Percentiles rank a stretch among this genome's conserved stretches.
These are phyloP conservation scores for Maniola jurtina DNA, from an alignment of 1,140 invertebrate species.

Conservation along the genomic window DNA sequence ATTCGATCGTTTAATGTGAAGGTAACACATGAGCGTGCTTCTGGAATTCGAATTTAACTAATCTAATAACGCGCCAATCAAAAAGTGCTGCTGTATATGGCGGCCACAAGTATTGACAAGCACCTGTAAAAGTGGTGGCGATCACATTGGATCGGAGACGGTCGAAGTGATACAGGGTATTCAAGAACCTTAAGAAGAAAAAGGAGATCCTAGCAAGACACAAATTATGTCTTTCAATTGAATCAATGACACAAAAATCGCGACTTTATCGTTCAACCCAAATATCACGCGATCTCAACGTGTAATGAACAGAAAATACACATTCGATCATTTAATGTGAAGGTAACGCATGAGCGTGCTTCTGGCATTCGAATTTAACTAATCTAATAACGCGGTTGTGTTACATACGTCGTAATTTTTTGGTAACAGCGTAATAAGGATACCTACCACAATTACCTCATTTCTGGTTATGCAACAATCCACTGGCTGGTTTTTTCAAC, in stretches of 20 bases:
- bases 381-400: slow-evolving; percentile 8
- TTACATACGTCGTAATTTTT: neutral
- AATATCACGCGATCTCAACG: slow-evolving; percentile 22
- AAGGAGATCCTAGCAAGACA: slow-evolving; percentile 5
- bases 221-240: neutral
- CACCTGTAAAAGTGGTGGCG: too few relatives aligned
- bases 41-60: slow-evolving; percentile 17
- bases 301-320: slow-evolving; percentile 35
- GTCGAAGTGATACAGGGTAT: too few relatives aligned
- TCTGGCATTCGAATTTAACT: slow-evolving; percentile 17
- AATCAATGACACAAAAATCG: too few relatives aligned
- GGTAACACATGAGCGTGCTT: slow-evolving; percentile 20
- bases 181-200: too few relatives aligned
- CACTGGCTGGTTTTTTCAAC: too few relatives aligned
- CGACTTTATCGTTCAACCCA: too few relatives aligned
- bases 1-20: slow-evolving; percentile 28
- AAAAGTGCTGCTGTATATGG: too few relatives aligned
- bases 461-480: slow-evolving; percentile 9
- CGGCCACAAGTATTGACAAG: too few relatives aligned
- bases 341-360: slow-evolving; percentile 20
- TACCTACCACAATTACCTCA: neutral
- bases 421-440: neutral
- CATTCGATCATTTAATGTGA: slow-evolving; percentile 28
- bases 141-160: too few relatives aligned
- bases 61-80: slow-evolving; percentile 11